Conservation (phyloP, 2,888 invertebrate species). For the Frankliniella fusca region DNA sequence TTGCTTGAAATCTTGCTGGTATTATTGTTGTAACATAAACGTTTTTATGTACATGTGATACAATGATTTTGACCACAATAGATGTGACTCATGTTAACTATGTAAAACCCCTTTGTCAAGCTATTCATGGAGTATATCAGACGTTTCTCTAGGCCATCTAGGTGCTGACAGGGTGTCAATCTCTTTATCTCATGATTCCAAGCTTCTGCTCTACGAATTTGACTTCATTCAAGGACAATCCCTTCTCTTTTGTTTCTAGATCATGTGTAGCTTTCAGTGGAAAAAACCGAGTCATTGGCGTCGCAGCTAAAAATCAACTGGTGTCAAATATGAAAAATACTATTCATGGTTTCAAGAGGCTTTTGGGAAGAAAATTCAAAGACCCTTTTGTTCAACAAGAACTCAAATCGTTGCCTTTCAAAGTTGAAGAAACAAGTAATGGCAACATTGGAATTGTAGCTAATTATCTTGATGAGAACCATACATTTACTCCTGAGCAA, state of each 20-base stretch:
- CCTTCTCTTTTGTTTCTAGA: slow-evolving; percentile 54
- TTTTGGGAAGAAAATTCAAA: slow-evolving; percentile 83
- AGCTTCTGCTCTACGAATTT: too few relatives aligned
- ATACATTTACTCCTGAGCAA: slow-evolving; percentile 87
- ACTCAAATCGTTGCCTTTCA: slow-evolving; percentile 71
- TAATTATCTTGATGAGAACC: slow-evolving; percentile 79
- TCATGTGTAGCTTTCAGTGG: slow-evolving; percentile 93
- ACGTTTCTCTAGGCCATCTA: too few relatives aligned
- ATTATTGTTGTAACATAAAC: background rate
- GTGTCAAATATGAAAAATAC: slow-evolving; percentile 98
- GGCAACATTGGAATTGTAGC: slow-evolving; percentile 83
- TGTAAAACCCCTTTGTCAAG: too few relatives aligned
- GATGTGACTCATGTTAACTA: too few relatives aligned
- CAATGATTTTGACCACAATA: too few relatives aligned
- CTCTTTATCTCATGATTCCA: too few relatives aligned
- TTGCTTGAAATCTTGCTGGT: background rate
- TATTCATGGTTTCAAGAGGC: slow-evolving; percentile 85
- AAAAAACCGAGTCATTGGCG: slow-evolving; percentile 89
- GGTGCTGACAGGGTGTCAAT: too few relatives aligned
- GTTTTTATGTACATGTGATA: too few relatives aligned
- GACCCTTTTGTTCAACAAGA: slow-evolving; percentile 87
- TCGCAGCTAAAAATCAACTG: slow-evolving; percentile 94
- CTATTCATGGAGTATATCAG: too few relatives aligned
- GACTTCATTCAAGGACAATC: too few relatives aligned
- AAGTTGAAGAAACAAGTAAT: slow-evolving; percentile 68